Evolutionary conservation across 2,888 invertebrate genomes (phyloP).

Genomic region (Andrena praecox): DNA sequence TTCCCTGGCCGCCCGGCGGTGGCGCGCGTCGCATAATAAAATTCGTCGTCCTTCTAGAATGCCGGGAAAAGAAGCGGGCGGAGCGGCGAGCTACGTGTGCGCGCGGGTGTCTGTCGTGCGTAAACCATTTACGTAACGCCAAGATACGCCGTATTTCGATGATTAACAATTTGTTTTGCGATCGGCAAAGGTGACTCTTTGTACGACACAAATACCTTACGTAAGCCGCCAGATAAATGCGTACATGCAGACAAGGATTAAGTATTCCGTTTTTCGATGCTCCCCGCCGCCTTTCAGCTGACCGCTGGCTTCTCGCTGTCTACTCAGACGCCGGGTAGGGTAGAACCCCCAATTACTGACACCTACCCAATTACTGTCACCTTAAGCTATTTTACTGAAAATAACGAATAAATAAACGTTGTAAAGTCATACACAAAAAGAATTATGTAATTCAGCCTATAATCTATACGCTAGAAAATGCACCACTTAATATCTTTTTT

Average conservation of each 20-base stretch:
- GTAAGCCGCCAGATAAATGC: conserved; percentile 83
- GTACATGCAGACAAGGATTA: conserved; percentile 76
- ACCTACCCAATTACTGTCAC: no score
- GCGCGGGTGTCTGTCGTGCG: conserved; percentile 65
- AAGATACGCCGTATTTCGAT: conserved; percentile 83
- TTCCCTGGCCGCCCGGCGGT: neutral
- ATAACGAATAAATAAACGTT: no score
- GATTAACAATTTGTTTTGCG: conserved; percentile 84
- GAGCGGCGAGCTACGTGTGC: conserved; percentile 23
- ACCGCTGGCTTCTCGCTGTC: neutral
- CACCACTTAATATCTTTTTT: no score
- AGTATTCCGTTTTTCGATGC: conserved; percentile 73
- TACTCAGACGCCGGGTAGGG: neutral
- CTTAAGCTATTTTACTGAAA: no score
- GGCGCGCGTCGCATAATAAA: conserved; percentile 41
- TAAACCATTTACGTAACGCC: conserved; percentile 81
- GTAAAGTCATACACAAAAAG: no score
- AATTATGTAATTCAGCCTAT: no score
- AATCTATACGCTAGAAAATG: no score
- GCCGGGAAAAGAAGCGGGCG: conserved; percentile 42
- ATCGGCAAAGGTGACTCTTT: conserved; percentile 84
- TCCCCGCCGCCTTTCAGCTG: conserved; percentile 49
- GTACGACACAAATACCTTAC: conserved; percentile 83
- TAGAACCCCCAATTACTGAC: no score
- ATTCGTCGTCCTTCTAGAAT: conserved; percentile 42